Evolutionary conservation across 2,888 invertebrate genomes (phyloP).

Genomic region (Baccha elongata): DNA sequence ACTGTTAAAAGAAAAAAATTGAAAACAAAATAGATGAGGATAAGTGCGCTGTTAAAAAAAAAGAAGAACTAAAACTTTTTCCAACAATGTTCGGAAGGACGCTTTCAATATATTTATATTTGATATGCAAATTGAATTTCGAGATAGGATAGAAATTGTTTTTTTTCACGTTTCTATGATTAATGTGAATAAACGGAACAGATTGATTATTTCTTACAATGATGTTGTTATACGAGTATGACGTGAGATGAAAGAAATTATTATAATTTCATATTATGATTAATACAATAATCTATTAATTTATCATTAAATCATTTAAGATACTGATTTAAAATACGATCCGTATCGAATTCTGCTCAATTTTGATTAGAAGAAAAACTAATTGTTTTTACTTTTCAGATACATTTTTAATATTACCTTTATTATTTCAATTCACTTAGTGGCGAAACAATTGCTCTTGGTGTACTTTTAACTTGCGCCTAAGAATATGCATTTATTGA

Average conservation of each 20-base stretch:
- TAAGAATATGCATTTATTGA: too few relatives aligned
- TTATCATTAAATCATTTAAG: too few relatives aligned
- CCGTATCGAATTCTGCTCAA: too few relatives aligned
- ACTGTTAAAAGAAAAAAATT: constrained; percentile 12
- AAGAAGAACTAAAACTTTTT: constrained; percentile 17
- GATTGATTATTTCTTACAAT: background rate
- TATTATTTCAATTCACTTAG: too few relatives aligned
- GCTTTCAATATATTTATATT: constrained; percentile 22
- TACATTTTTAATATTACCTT: too few relatives aligned
- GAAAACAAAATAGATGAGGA: constrained; percentile 19
- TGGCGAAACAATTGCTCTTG: too few relatives aligned
- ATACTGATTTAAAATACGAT: too few relatives aligned
- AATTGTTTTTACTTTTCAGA: too few relatives aligned
- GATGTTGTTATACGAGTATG: too few relatives aligned
- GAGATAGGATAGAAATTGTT: background rate
- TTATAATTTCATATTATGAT: background rate
- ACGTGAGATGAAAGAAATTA: background rate
- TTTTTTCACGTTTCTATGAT: constrained; percentile 14
- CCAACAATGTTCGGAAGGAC: background rate
- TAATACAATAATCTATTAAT: too few relatives aligned
- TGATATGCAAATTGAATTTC: constrained; percentile 51
- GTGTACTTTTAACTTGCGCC: too few relatives aligned
- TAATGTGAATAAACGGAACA: constrained; percentile 9
- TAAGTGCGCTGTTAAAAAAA: constrained; percentile 23
- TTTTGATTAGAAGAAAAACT: too few relatives aligned